Base-by-base conservation (phyloP, 2,113 vertebrate genomes). In the Limanda limanda region DNA sequence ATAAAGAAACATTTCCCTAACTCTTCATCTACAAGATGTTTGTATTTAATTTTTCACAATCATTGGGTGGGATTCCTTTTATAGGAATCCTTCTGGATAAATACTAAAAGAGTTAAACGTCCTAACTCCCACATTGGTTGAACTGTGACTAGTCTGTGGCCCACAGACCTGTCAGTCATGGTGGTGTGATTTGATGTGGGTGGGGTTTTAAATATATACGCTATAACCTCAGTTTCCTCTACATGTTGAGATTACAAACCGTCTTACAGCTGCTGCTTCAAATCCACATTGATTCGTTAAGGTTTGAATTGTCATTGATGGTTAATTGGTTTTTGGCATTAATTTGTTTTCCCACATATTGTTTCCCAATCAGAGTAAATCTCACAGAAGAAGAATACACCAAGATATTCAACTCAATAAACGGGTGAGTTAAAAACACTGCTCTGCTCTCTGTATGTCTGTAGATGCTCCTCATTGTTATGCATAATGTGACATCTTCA, bases 381-480 rank as follows among this genome's bases (percentile, higher is more conserved):
- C 83, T 21, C 20, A 92, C 93, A 27, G 78, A 91, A 56, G 90
- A 91, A 47, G 94, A 95, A 52, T 95, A 94, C 31, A 66, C 21
- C 0, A 87, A 86, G 58, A 64, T 92, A 3, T 95, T 95, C 76
- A 27, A 72, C 60, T 84, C 93, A 2, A 88, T 95, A 58, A 95
- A 95, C 2, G 94, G 94, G 94, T 94, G 78, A 76, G 93, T 89
- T 31, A 45, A 31, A 31, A 71, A 21, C 20, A 20, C 0, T 8
- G 3, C n/a, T 57, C 31, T 8, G 1, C n/a, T 56, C 23, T 31
- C 14, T 31, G 12, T 48, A 12, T 12, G 13, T 21, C 62, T 51
- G 47, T 18, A 51, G 47, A 17, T 51, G 47, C 18, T 17, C 47
- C 15, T 51, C 3, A 51, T 6, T 51, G 47, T 20, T 18, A 51